Conservation (phyloP, 2,113 vertebrate genomes). For the Opisthocomus hoazin region DNA sequence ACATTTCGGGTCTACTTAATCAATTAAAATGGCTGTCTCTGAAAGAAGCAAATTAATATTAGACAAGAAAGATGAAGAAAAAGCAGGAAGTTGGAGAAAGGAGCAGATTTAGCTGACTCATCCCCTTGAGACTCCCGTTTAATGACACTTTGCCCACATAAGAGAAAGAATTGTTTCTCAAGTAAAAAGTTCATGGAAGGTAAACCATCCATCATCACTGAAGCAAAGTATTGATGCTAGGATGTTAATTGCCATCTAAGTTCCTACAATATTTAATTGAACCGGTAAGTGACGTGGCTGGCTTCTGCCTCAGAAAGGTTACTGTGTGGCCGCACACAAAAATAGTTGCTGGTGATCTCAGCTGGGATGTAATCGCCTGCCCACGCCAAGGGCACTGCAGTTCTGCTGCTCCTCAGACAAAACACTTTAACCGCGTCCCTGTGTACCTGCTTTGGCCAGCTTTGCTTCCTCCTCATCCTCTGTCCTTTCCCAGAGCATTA, state of each 20-base stretch:
- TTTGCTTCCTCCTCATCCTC: background rate
- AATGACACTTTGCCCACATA: background rate
- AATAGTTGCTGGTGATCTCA: background rate
- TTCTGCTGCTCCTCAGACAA: background rate
- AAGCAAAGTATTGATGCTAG: background rate
- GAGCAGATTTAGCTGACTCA: background rate
- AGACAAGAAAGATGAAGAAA: background rate
- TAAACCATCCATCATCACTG: background rate
- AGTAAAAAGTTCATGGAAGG: background rate
- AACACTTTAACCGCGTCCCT: background rate
- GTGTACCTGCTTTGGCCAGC: background rate
- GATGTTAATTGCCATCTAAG: background rate
- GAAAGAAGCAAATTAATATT: constrained; percentile 1
- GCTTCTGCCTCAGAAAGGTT: background rate
- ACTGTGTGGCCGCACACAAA: too few species aligned
- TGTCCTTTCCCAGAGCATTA: background rate
- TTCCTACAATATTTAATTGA: background rate
- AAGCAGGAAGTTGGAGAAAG: background rate
- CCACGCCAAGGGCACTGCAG: background rate
- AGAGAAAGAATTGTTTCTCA: background rate
- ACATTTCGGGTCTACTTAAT: background rate
- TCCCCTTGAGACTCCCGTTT: background rate
- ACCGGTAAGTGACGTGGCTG: background rate
- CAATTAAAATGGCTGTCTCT: background rate
- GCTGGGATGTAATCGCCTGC: background rate